phyloP scores from a whole-genome alignment of 2,113 vertebrate species.

The Hippocampus barbouri region DNA sequence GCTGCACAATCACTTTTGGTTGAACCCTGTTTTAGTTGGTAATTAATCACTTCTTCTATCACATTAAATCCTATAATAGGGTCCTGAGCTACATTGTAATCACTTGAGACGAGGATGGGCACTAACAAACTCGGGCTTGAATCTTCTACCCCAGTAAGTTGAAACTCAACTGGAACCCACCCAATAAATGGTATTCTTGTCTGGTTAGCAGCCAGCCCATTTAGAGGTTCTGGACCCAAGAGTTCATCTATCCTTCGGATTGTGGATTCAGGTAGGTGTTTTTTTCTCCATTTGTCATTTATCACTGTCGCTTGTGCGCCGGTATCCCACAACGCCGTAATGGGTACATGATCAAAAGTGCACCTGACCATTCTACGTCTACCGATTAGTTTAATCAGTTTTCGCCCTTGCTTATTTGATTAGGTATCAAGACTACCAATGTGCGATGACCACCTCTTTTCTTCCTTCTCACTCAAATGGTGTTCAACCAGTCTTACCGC shows the following conservation, averaged over 20 bases:
- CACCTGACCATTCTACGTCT: not conserved
- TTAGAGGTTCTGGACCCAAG: not conserved
- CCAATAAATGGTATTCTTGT: too few relatives aligned
- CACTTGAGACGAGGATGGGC: too few relatives aligned
- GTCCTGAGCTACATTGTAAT: too few relatives aligned
- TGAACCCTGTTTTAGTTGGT: too few relatives aligned
- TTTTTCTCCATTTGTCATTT: not conserved
- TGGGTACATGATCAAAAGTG: not conserved
- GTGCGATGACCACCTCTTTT: not conserved
- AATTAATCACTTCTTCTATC: too few relatives aligned
- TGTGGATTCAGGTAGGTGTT: not conserved
- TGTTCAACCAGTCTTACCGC: not conserved
- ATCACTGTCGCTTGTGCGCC: not conserved
- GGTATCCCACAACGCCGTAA: not conserved
- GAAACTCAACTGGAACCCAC: too few relatives aligned
- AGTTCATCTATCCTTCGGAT: not conserved
- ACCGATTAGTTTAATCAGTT: not conserved
- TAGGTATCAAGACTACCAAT: not conserved
- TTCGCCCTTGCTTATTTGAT: not conserved
- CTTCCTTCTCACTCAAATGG: not conserved
- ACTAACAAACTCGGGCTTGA: too few relatives aligned
- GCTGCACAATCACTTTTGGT: not conserved
- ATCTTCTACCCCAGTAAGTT: too few relatives aligned
- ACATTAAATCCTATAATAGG: too few relatives aligned
- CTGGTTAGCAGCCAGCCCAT: too few relatives aligned